Evolutionary conservation across 1,140 invertebrate species (phyloP).

Genomic region (Arctopsyche grandis): DNA sequence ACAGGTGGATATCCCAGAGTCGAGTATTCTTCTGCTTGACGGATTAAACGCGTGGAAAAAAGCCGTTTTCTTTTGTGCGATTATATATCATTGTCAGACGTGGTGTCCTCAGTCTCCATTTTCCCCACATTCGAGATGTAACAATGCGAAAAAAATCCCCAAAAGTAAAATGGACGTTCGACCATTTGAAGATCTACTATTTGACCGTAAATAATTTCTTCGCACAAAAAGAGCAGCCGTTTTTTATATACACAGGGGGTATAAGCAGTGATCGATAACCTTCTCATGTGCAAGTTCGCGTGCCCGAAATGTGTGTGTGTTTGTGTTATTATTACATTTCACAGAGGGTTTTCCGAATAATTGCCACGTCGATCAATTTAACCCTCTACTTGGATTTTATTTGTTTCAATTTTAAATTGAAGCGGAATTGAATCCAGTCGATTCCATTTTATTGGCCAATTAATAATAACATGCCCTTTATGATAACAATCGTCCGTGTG

Average conservation of each 20-base stretch:
- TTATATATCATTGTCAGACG: neutral
- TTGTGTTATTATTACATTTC: neutral
- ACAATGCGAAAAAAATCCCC: neutral
- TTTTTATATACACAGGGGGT: neutral
- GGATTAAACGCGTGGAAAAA: slow-evolving; percentile 5
- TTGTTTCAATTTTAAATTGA: no score
- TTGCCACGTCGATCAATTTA: neutral
- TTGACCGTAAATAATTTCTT: slow-evolving; percentile 29
- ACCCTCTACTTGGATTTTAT: no score
- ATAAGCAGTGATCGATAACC: slow-evolving; percentile 12
- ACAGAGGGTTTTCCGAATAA: neutral
- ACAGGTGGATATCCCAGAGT: neutral
- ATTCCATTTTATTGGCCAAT: no score
- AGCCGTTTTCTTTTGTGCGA: neutral
- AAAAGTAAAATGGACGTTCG: neutral
- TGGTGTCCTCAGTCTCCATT: neutral
- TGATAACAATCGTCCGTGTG: neutral
- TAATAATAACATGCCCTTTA: no score
- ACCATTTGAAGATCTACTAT: neutral
- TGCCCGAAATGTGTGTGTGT: neutral
- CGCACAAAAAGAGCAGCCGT: neutral
- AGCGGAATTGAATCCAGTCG: no score
- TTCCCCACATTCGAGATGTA: slow-evolving; percentile 3
- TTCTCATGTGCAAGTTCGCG: neutral
- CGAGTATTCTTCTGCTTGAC: neutral